These are phyloP conservation scores for Cairina moschata DNA, from an alignment of 2,113 vertebrate genomes.

Conservation along the genomic window DNA sequence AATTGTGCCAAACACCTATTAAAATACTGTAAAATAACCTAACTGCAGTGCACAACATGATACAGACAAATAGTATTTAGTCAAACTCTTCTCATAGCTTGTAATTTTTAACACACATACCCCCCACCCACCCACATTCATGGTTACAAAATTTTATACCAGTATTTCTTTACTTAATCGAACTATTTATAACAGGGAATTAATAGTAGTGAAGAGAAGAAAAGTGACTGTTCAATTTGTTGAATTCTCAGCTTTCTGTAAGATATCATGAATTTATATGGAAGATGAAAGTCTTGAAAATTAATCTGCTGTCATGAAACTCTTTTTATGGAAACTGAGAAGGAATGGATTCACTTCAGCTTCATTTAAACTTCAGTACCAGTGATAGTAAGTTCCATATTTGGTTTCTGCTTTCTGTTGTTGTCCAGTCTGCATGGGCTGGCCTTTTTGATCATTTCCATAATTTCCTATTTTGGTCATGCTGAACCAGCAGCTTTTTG, in stretches of 20 bases:
- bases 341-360: conserved; percentile 1
- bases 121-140: fast-evolving
- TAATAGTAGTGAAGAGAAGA: not conserved
- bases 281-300: not conserved
- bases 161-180: not conserved
- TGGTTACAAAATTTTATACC: not conserved
- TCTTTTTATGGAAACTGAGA: not conserved
- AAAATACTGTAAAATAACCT: not conserved
- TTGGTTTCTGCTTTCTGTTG: conserved; percentile 23
- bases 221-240: not conserved
- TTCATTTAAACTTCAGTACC: not conserved
- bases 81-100: not conserved
- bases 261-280: not conserved
- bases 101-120: not conserved
- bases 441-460: conserved; percentile 55
- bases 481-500: conserved; percentile 67
- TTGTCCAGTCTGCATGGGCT: not conserved
- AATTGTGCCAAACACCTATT: not conserved
- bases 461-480: conserved; percentile 67
- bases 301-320: not conserved
- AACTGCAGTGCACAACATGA: not conserved
- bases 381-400: conserved; percentile 4
- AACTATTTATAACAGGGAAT: not conserved
- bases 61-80: not conserved
- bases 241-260: not conserved